phyloP scores from a whole-genome alignment of 2,797 vertebrate species.

The Lates japonicus region DNA sequence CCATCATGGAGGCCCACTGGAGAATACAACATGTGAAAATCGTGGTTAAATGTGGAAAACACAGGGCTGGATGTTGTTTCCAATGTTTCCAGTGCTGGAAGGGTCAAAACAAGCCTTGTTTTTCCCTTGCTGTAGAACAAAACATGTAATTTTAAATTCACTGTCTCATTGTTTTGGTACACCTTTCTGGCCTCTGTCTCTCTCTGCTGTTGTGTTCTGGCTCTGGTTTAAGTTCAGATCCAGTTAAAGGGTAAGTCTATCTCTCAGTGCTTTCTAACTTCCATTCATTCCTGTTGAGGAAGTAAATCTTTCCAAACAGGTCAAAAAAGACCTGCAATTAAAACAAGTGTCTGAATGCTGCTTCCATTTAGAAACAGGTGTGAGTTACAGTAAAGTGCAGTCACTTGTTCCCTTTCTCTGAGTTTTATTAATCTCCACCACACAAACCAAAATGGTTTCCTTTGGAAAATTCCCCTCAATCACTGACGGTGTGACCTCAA shows the following conservation, averaged over 20 bases:
- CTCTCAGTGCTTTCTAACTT: neutral
- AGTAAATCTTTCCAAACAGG: too few species aligned
- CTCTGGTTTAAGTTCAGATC: neutral
- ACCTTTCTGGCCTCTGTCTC: neutral
- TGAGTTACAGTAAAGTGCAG: neutral
- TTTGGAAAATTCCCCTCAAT: conserved; percentile 22
- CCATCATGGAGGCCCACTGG: neutral
- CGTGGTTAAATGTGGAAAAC: conserved; percentile 4
- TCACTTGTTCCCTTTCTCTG: conserved; percentile 15
- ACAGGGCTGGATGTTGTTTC: neutral
- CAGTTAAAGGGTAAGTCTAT: neutral
- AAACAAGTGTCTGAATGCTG: neutral
- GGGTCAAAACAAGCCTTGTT: neutral
- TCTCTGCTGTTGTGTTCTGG: neutral
- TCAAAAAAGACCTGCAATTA: neutral
- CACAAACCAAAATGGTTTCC: conserved; percentile 41
- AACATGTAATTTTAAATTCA: conserved; percentile 2
- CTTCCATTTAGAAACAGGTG: conserved; percentile 19
- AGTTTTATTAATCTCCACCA: conserved; percentile 28
- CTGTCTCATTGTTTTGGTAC: neutral
- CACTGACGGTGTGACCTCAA: conserved; percentile 1
- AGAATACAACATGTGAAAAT: neutral
- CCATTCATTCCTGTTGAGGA: neutral
- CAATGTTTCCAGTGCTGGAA: neutral
- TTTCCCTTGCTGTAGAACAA: neutral